Evolutionary conservation across 92 coral and sea anemone genomes (phyloP).

Genomic region (Porites rus): DNA sequence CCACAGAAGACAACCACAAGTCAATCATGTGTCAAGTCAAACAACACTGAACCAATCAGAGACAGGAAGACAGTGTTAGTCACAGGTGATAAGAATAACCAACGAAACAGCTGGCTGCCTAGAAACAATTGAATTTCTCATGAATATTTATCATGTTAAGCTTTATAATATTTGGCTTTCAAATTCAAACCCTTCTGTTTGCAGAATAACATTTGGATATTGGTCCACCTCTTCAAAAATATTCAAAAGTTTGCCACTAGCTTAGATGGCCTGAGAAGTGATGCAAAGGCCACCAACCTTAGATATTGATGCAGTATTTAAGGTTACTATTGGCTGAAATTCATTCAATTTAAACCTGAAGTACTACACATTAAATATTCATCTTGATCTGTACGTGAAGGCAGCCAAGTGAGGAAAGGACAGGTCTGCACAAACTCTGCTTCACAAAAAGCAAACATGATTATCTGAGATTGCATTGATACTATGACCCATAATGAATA

Average conservation of each 20-base stretch:
- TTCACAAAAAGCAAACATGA: constrained; percentile 14
- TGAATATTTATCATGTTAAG: constrained; percentile 77
- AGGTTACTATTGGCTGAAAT: neutral
- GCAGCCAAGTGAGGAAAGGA: constrained; percentile 10
- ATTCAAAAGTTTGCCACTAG: constrained; percentile 7
- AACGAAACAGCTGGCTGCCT: constrained; percentile 80
- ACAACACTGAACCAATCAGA: constrained; percentile 75
- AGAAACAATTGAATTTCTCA: constrained; percentile 44
- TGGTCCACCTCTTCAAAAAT: constrained; percentile 12
- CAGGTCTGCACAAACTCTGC: neutral
- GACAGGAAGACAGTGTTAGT: constrained; percentile 35
- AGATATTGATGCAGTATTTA: neutral
- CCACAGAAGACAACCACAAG: constrained; percentile 71
- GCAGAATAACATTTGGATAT: constrained; percentile 20
- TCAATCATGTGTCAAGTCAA: constrained; percentile 71
- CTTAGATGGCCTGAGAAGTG: neutral
- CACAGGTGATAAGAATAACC: constrained; percentile 83
- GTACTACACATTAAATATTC: constrained; percentile 16
- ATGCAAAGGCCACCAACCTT: neutral
- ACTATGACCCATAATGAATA: neutral
- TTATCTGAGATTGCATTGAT: constrained; percentile 3
- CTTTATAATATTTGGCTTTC: constrained; percentile 62
- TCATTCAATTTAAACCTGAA: neutral
- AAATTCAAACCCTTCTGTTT: constrained; percentile 63
- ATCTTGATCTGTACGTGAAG: neutral